Conservation (phyloP, 2,888 invertebrate species). For the Bombylius discolor region DNA sequence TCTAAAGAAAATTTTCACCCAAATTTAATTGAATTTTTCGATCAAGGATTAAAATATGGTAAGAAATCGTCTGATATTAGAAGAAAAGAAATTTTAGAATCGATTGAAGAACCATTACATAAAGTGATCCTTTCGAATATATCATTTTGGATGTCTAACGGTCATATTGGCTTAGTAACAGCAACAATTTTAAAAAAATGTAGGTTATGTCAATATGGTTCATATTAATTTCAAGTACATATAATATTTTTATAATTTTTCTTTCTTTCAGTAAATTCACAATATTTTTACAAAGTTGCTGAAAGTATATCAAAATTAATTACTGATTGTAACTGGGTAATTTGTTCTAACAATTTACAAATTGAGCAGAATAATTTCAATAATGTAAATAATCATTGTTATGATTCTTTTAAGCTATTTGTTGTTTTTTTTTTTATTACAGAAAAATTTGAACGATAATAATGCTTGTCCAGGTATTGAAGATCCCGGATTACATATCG, state of each 20-base stretch:
- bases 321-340: conserved; percentile 41
- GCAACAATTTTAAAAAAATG: conserved; percentile 50
- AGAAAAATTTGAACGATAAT: conserved; percentile 18
- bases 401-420: not conserved
- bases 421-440: not conserved
- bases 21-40: conserved; percentile 55
- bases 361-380: conserved; percentile 10
- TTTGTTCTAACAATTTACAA: conserved; percentile 22
- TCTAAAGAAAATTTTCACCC: conserved; percentile 75
- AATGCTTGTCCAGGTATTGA: conserved; percentile 44
- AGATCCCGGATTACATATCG: conserved; percentile 62
- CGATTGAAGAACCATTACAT: conserved; percentile 47
- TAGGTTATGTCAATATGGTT: conserved; percentile 30
- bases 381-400: conserved; percentile 14
- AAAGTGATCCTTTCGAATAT: conserved; percentile 45
- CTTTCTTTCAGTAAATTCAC: conserved; percentile 25
- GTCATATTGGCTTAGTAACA: conserved; percentile 54
- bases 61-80: conserved; percentile 59
- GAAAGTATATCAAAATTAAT: conserved; percentile 38
- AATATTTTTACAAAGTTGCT: conserved; percentile 36
- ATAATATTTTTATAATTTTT: not conserved
- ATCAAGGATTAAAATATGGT: conserved; percentile 57
- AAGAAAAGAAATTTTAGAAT: conserved; percentile 53
- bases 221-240: too few species aligned
- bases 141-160: conserved; percentile 53